Percentiles rank a stretch among this genome's conserved stretches.
Evolutionary conservation across 2,797 vertebrate species (phyloP).

Genomic region (Triplophysa yarkandensis): DNA sequence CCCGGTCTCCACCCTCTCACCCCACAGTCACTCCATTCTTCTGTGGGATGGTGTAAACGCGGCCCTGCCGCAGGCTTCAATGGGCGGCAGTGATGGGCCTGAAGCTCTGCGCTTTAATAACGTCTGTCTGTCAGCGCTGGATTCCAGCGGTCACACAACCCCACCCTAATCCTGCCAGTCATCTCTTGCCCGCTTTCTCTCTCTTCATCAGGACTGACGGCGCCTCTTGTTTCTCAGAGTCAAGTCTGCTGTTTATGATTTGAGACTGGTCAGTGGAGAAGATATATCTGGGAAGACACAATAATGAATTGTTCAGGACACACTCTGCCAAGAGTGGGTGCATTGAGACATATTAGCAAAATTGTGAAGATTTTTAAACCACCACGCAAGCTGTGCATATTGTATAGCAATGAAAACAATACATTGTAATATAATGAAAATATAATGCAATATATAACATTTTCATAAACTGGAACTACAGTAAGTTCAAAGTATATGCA

Average conservation of each 20-base stretch:
- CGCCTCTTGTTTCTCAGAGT: conserved; percentile 67
- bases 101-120: conserved; percentile 77
- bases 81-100: conserved; percentile 62
- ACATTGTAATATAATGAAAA: too few relatives aligned
- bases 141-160: conserved; percentile 68
- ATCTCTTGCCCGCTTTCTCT: conserved; percentile 64
- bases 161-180: conserved; percentile 72
- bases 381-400: background rate
- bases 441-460: too few relatives aligned
- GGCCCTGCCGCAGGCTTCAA: conserved; percentile 66
- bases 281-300: background rate
- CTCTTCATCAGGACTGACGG: conserved; percentile 43
- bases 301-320: background rate
- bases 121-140: conserved; percentile 80
- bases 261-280: conserved; percentile 5
- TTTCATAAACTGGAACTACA: too few relatives aligned
- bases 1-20: conserved; percentile 52
- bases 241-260: conserved; percentile 75
- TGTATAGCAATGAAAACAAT: background rate
- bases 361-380: background rate
- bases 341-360: background rate
- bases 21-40: conserved; percentile 81
- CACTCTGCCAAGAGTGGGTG: background rate
- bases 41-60: conserved; percentile 65
- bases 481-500: too few relatives aligned